phyloP scores from a whole-genome alignment of 30 jellyfish, hydroid and myxozoan species.

The Pseudorhiza aurosa region DNA sequence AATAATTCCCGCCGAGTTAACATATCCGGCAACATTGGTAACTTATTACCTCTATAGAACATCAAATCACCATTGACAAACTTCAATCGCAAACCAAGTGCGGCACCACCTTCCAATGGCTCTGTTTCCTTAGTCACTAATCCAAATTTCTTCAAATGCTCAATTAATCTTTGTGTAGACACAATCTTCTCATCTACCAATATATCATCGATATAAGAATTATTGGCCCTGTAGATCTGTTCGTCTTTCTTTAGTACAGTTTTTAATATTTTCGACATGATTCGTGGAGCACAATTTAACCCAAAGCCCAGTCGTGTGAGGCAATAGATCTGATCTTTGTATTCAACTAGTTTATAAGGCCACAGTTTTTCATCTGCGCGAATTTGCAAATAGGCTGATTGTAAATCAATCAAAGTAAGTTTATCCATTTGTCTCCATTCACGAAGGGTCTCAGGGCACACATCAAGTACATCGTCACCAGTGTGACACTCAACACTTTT shows the following conservation, averaged over 20 bases:
- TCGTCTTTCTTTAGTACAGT: slow-evolving; percentile 4
- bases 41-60: slow-evolving; percentile 8
- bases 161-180: background rate
- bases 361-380: background rate
- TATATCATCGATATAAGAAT: slow-evolving; percentile 15
- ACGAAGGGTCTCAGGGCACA: slow-evolving; percentile 6
- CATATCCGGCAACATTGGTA: background rate
- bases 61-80: background rate
- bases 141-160: slow-evolving; percentile 24
- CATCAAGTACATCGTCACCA: slow-evolving; percentile 11
- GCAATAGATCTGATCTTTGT: slow-evolving; percentile 3
- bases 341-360: background rate
- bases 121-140: slow-evolving; percentile 42
- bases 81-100: slow-evolving; percentile 28
- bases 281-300: slow-evolving; percentile 1
- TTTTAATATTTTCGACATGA: slow-evolving; percentile 1
- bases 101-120: slow-evolving; percentile 29
- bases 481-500: background rate
- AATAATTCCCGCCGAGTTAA: slow-evolving; percentile 15
- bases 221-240: slow-evolving; percentile 9
- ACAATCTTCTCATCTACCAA: slow-evolving; percentile 4
- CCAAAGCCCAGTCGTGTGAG: slow-evolving; percentile 54
- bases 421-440: slow-evolving; percentile 1
- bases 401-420: background rate
- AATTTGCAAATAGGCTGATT: slow-evolving; percentile 29